Evolutionary conservation across 2,888 invertebrate species (phyloP), one percentile per base, ranked within the genome.

Genomic region (Calephelis perditalis): DNA sequence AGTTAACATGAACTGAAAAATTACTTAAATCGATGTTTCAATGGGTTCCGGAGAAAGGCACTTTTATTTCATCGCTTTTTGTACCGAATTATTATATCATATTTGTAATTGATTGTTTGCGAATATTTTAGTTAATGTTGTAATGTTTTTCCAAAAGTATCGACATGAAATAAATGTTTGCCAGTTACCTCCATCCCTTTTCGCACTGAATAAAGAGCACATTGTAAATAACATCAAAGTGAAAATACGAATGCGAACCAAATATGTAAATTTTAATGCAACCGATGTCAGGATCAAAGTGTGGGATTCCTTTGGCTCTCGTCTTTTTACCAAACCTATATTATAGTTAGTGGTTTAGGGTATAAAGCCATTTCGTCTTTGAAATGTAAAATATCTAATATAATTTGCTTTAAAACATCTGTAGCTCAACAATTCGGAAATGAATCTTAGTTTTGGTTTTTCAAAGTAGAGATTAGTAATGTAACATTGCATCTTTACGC

Each of bases 211-310:
- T 73, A 72, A 72, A 68, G 76, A 74, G 75, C 77, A 67, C 79
- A 76, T 74, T 72, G 76, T 72, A 78, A 79, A 78, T 78, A 75
- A 86, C 83, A 86, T 88, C 88, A 88, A 89, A 89, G 86, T 73
- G 73, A 72, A 70, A 77, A 78, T 65, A 73, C 78, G 81, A 86
- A 76, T 77, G 72, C 71, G 79, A 77, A 84, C 11, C 26, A 26
- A 82, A 83, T 88, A 89, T 90, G 90, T 88, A 87, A 89, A 90
- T 90, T 84, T 77, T 83, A 85, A 86, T 81, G 76, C 79, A 76
- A 72, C 76, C 68, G 72, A 73, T 76, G 73, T 71, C 68, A 70
- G 84, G 84, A 89, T 89, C 88, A 90, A 88, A 89, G 89, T 74
- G 63, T 68, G 65, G 67, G 65, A 62, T 63, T 68, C 68, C 46